These are phyloP conservation scores for Nibea albiflora DNA, from an alignment of 2,113 vertebrate species.

Conservation along the genomic window DNA sequence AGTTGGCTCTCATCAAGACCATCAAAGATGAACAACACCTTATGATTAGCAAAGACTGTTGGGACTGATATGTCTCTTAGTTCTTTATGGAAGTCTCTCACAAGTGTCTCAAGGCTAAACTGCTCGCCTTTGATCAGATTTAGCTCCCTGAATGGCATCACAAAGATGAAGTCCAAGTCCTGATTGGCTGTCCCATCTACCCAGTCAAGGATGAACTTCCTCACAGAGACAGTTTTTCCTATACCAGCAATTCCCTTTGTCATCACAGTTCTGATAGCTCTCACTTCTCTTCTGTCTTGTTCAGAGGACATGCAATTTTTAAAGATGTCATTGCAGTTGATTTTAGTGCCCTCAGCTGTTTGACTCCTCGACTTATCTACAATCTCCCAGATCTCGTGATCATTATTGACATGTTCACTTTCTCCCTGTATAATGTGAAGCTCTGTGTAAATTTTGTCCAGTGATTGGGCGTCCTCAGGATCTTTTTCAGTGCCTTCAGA, in stretches of 20 bases:
- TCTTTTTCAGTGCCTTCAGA: conserved; percentile 9
- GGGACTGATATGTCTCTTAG: conserved; percentile 12
- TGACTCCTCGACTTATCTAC: conserved; percentile 26
- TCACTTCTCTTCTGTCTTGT: neutral
- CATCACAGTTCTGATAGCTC: conserved; percentile 34
- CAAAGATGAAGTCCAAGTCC: conserved; percentile 45
- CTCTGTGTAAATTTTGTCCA: conserved; percentile 54
- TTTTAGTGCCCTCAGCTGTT: conserved; percentile 19
- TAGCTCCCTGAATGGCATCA: conserved; percentile 55
- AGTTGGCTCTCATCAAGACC: conserved; percentile 52
- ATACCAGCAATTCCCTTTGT: conserved; percentile 62
- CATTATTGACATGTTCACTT: conserved; percentile 36
- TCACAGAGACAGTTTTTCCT: conserved; percentile 62
- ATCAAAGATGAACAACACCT: conserved; percentile 61
- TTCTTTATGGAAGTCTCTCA: conserved; percentile 32
- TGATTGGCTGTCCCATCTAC: conserved; percentile 40
- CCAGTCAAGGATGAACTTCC: conserved; percentile 70
- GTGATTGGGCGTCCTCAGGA: neutral
- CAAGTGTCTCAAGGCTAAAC: conserved; percentile 39
- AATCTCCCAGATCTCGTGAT: conserved; percentile 59
- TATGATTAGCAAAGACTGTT: neutral
- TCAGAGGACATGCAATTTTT: neutral
- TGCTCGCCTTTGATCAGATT: conserved; percentile 39
- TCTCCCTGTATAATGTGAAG: conserved; percentile 53
- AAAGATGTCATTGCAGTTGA: conserved; percentile 55